These are phyloP conservation scores for Brachyistius frenatus DNA, from an alignment of 2,113 vertebrate genomes.

Conservation along the genomic window DNA sequence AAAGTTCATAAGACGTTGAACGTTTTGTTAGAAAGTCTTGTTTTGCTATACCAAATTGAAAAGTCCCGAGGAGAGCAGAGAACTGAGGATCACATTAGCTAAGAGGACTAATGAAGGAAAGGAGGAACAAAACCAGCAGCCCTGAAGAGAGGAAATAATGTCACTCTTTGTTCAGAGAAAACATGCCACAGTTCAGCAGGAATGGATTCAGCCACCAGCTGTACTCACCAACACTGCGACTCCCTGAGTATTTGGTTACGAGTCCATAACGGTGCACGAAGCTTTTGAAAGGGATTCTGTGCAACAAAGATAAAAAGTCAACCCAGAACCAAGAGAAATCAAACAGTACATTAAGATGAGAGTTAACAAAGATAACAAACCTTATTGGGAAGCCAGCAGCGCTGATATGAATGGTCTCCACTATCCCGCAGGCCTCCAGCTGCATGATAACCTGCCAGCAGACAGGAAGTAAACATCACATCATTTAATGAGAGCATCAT, in stretches of 20 bases:
- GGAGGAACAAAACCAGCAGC: slow-evolving; percentile 48
- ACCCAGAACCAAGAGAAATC: slow-evolving; percentile 9
- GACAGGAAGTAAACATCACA: not conserved
- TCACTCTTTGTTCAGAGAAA: slow-evolving; percentile 32
- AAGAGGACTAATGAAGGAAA: slow-evolving; percentile 49
- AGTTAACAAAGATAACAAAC: slow-evolving; percentile 48
- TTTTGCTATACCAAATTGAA: slow-evolving; percentile 53
- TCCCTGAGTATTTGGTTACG: slow-evolving; percentile 76
- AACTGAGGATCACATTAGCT: slow-evolving; percentile 38
- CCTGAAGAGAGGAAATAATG: slow-evolving; percentile 63
- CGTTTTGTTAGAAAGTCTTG: slow-evolving; percentile 52
- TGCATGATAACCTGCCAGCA: slow-evolving; percentile 90
- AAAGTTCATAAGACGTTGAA: slow-evolving; percentile 54
- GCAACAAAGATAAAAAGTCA: slow-evolving; percentile 43
- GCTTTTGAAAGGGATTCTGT: slow-evolving; percentile 88
- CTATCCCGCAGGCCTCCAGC: slow-evolving; percentile 95
- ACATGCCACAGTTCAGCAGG: slow-evolving; percentile 4
- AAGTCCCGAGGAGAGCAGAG: slow-evolving; percentile 56
- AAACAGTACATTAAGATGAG: not conserved
- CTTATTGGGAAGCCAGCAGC: slow-evolving; percentile 97
- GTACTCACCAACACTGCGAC: slow-evolving; percentile 74
- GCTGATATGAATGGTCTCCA: slow-evolving; percentile 96
- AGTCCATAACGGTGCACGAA: slow-evolving; percentile 89
- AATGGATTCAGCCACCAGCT: not conserved
- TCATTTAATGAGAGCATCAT: not conserved